phyloP scores from a whole-genome alignment of 2,888 invertebrate genomes.

The Sturmia bella region DNA sequence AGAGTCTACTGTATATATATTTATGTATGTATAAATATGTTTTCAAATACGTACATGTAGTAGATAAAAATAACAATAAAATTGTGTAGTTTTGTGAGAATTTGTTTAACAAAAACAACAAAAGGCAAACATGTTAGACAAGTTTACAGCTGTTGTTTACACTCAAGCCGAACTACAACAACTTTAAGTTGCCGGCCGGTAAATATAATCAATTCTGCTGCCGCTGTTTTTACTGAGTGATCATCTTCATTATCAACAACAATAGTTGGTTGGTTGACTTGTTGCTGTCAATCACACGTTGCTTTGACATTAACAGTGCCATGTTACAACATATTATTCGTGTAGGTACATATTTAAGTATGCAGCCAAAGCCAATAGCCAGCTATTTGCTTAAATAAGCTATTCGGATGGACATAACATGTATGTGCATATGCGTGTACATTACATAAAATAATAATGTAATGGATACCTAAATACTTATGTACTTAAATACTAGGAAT shows the following conservation, averaged over 20 bases:
- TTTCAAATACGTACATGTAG: not conserved
- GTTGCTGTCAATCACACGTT: constrained; percentile 10
- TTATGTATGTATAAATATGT: no score
- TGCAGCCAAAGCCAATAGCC: no score
- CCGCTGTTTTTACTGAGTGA: not conserved
- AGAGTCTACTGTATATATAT: not conserved
- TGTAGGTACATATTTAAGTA: not conserved
- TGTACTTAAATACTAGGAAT: no score
- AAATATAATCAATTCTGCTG: constrained; percentile 28
- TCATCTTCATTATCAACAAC: constrained; percentile 17
- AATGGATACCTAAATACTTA: no score
- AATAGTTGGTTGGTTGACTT: not conserved
- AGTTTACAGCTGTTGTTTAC: constrained; percentile 55
- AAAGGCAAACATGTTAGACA: constrained; percentile 52
- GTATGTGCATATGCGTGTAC: no score
- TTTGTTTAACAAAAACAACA: constrained; percentile 37
- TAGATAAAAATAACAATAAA: not conserved
- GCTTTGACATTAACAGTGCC: constrained; percentile 47
- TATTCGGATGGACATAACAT: no score
- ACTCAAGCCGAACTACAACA: constrained; percentile 1
- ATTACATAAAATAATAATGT: no score
- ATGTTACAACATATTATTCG: constrained; percentile 41
- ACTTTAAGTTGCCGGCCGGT: constrained; percentile 60
- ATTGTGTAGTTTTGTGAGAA: constrained; percentile 40
- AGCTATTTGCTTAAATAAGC: no score